Conservation (phyloP, 2,113 vertebrate genomes). For the Dicerorhinus sumatrensis region DNA sequence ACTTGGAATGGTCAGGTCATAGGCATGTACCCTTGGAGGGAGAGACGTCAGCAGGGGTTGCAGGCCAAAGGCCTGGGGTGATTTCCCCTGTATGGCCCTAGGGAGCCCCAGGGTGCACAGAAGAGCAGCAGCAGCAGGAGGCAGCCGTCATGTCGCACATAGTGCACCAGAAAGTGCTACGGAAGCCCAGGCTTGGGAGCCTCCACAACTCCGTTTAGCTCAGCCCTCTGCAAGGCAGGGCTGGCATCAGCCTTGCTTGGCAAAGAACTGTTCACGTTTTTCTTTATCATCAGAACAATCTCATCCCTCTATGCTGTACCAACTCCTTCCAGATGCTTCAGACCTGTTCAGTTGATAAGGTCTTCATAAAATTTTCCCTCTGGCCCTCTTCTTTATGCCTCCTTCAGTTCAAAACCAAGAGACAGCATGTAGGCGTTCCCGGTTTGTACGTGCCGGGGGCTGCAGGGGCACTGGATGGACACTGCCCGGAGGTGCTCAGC, state of each 20-base stretch:
- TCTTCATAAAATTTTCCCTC: not conserved
- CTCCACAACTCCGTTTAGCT: not conserved
- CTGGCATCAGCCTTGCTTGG: not conserved
- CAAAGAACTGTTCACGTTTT: not conserved
- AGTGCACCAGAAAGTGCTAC: not conserved
- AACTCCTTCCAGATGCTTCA: slow-evolving; percentile 41
- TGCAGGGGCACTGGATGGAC: not conserved
- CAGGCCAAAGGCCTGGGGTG: not conserved
- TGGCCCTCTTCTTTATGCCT: not conserved
- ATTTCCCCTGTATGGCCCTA: no score
- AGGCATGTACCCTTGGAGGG: not conserved
- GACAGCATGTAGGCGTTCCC: not conserved
- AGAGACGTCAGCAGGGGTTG: not conserved
- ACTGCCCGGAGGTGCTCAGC: fast-evolving
- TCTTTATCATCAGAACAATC: not conserved
- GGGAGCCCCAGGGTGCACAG: not conserved
- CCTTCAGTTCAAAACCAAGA: not conserved
- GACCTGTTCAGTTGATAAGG: not conserved
- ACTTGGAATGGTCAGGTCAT: not conserved
- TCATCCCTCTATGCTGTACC: not conserved
- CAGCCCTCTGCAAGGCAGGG: not conserved
- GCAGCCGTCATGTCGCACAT: not conserved
- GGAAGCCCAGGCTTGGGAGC: not conserved
- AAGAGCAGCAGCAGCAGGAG: not conserved
- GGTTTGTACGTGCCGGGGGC: no score